Evolutionary conservation across 2,888 invertebrate genomes (phyloP).

Genomic region (Exocentrus adspersus): DNA sequence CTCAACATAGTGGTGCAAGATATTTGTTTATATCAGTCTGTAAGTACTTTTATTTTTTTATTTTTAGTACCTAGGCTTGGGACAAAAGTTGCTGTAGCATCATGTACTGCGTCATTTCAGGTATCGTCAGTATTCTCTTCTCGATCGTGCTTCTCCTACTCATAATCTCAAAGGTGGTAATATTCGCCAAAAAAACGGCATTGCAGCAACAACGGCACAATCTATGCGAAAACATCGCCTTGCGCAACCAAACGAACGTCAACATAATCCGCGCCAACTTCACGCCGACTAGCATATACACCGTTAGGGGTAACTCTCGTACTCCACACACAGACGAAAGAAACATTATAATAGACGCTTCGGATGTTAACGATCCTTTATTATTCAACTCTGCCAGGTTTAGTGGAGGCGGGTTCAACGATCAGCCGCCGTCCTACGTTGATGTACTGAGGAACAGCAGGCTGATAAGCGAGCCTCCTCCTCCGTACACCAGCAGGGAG

Average conservation of each 20-base stretch:
- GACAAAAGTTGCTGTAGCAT: no score
- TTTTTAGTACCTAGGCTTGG: no score
- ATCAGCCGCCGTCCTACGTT: slow-evolving; percentile 59
- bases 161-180: slow-evolving; percentile 58
- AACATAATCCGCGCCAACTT: slow-evolving; percentile 43
- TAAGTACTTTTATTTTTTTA: slow-evolving; percentile 46
- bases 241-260: slow-evolving; percentile 47
- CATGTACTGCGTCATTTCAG: slow-evolving; percentile 40
- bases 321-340: slow-evolving; percentile 40
- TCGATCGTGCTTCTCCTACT: slow-evolving; percentile 58
- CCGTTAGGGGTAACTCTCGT: slow-evolving; percentile 44
- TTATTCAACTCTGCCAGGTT: slow-evolving; percentile 44
- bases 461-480: slow-evolving; percentile 62
- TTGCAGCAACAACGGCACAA: slow-evolving; percentile 44
- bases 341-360: slow-evolving; percentile 48
- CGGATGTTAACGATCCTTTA: slow-evolving; percentile 55
- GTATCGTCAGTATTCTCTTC: slow-evolving; percentile 59
- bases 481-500: slow-evolving; percentile 62
- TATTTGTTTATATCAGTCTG: slow-evolving; percentile 61
- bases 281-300: slow-evolving; percentile 47
- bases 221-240: slow-evolving; percentile 47
- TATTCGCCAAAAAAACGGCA: slow-evolving; percentile 57
- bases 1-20: slow-evolving; percentile 53
- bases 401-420: slow-evolving; percentile 38
- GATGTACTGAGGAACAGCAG: slow-evolving; percentile 52